Conservation (phyloP, 2,888 invertebrate genomes). For the Callinectes sapidus region DNA sequence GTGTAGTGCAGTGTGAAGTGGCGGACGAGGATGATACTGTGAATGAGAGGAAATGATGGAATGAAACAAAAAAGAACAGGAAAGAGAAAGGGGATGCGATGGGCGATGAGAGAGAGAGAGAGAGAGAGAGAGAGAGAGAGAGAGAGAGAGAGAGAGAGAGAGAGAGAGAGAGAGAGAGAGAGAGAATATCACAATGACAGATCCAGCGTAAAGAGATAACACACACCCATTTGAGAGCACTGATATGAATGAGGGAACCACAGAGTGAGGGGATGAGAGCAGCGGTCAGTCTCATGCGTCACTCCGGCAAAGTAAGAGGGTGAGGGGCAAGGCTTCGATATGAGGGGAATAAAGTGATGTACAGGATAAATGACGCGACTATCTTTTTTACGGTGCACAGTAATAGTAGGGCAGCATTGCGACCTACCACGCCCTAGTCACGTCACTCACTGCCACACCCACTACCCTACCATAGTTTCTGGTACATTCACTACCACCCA, state of each 20-base stretch:
- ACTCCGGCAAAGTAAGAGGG: constrained; percentile 28
- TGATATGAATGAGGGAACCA: neutral
- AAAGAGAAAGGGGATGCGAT: neutral
- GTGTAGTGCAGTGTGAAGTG: neutral
- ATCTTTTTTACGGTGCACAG: neutral
- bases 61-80: neutral
- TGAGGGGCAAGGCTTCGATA: neutral
- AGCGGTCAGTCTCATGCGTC: neutral
- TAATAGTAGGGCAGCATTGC: neutral
- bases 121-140: neutral
- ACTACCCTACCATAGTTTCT: neutral
- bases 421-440: constrained; percentile 10
- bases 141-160: neutral
- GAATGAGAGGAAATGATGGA: neutral
- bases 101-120: neutral
- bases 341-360: constrained; percentile 11
- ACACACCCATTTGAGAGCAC: neutral
- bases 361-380: neutral
- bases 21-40: neutral
- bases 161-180: neutral
- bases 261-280: neutral
- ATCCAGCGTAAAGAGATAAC: neutral
- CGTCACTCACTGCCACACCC: neutral
- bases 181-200: neutral
- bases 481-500: neutral